phyloP scores from a whole-genome alignment of 2,888 invertebrate genomes.

The Diaprepes abbreviatus region DNA sequence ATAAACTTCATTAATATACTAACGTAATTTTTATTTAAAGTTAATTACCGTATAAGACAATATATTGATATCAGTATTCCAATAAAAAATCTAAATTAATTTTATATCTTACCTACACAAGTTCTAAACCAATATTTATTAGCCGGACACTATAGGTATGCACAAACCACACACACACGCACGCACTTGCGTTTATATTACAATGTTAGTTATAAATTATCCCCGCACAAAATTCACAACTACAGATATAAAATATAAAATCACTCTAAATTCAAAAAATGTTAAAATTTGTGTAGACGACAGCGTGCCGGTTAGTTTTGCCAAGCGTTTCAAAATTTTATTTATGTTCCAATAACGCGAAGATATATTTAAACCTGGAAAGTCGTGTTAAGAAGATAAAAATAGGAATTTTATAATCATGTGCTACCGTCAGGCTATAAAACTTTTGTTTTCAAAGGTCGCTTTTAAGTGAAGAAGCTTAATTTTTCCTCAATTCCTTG shows the following conservation, averaged over 20 bases:
- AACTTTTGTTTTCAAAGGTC: conserved; percentile 23
- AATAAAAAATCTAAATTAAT: too few species aligned
- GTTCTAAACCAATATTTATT: not conserved
- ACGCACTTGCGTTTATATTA: conserved; percentile 4
- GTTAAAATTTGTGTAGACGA: conserved; percentile 32
- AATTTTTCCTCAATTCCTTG: not conserved
- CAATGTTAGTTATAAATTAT: not conserved
- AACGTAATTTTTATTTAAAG: too few species aligned
- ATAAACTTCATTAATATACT: too few species aligned
- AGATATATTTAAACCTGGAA: conserved; percentile 50
- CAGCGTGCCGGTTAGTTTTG: conserved; percentile 37
- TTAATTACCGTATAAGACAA: too few species aligned
- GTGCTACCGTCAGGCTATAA: conserved; percentile 28
- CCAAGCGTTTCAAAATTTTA: conserved; percentile 46
- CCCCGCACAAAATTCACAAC: not conserved
- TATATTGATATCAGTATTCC: too few species aligned
- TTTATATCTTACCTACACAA: not conserved
- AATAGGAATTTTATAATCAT: conserved; percentile 45
- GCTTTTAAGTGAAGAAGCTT: not conserved
- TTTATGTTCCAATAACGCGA: conserved; percentile 49
- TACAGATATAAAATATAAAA: not conserved
- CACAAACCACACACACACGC: not conserved
- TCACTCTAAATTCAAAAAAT: conserved; percentile 16
- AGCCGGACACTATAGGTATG: not conserved
- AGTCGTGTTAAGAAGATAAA: conserved; percentile 39